Conservation (phyloP, 2,888 invertebrate species). For the Lepidonotus clava region DNA sequence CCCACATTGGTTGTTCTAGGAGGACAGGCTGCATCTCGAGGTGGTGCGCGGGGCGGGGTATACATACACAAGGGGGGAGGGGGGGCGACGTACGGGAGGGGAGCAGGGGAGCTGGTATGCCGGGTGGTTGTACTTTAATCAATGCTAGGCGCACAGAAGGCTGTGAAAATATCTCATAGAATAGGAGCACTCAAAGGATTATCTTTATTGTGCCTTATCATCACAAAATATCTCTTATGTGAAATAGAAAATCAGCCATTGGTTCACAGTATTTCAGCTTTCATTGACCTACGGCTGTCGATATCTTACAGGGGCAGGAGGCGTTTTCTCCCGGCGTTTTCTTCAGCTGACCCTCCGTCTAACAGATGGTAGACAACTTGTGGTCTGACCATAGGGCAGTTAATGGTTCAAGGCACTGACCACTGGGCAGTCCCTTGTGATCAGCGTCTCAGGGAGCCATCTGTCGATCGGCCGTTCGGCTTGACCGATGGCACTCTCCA, state of each 20-base stretch:
- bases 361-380: too few relatives aligned
- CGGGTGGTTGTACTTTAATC: slow-evolving; percentile 1
- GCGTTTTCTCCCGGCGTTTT: too few relatives aligned
- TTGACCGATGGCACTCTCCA: not conserved
- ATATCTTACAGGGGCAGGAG: too few relatives aligned
- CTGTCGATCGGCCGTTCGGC: not conserved
- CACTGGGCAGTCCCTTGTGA: not conserved
- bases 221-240: too few relatives aligned
- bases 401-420: not conserved
- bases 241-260: too few relatives aligned
- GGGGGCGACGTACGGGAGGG: not conserved
- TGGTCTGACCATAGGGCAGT: too few relatives aligned
- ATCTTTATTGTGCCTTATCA: too few relatives aligned
- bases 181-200: too few relatives aligned
- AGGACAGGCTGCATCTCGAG: not conserved
- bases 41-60: not conserved
- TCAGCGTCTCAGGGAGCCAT: not conserved
- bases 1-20: slow-evolving; percentile 22
- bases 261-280: too few relatives aligned
- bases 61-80: not conserved
- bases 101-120: not conserved
- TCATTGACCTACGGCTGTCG: too few relatives aligned
- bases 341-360: too few relatives aligned
- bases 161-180: too few relatives aligned
- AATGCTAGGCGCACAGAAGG: not conserved